Evolutionary conservation across 1,140 invertebrate genomes (phyloP).

Genomic region (Chlorops oryzae): DNA sequence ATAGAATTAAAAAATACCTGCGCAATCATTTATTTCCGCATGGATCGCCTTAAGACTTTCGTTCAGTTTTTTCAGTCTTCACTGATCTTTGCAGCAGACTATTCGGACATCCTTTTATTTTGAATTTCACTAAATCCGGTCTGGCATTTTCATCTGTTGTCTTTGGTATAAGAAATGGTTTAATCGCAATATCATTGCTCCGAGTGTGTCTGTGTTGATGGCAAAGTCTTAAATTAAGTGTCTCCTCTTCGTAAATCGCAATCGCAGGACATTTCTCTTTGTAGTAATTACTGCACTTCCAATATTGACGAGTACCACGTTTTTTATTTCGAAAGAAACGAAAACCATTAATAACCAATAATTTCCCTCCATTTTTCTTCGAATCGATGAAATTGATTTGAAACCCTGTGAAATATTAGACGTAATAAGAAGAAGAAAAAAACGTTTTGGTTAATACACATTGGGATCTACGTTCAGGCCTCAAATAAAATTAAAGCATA

Average conservation of each 20-base stretch:
- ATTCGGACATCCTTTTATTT: too few relatives aligned
- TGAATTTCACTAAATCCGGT: too few relatives aligned
- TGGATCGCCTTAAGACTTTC: too few relatives aligned
- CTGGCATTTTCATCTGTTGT: not conserved
- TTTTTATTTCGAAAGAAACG: slow-evolving; percentile 46
- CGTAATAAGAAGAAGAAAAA: slow-evolving; percentile 13
- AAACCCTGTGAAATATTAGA: slow-evolving; percentile 38
- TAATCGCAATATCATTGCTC: slow-evolving; percentile 43
- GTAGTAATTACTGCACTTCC: slow-evolving; percentile 47
- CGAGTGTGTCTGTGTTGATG: slow-evolving; percentile 42
- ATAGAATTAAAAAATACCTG: too few relatives aligned
- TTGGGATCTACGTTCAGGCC: too few relatives aligned
- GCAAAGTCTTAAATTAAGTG: slow-evolving; percentile 35
- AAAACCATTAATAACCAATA: slow-evolving; percentile 46
- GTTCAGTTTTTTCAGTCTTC: too few relatives aligned
- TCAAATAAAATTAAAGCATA: too few relatives aligned
- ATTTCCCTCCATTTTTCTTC: slow-evolving; percentile 44
- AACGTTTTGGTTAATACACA: too few relatives aligned
- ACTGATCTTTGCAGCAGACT: too few relatives aligned
- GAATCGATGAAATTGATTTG: slow-evolving; percentile 45
- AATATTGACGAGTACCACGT: slow-evolving; percentile 41
- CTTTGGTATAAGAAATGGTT: slow-evolving; percentile 26
- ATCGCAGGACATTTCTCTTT: slow-evolving; percentile 45
- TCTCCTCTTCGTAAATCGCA: slow-evolving; percentile 42
- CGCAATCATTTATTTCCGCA: too few relatives aligned